Evolutionary conservation across 2,797 vertebrate species (phyloP).

Genomic region (Sibirionetta formosa): DNA sequence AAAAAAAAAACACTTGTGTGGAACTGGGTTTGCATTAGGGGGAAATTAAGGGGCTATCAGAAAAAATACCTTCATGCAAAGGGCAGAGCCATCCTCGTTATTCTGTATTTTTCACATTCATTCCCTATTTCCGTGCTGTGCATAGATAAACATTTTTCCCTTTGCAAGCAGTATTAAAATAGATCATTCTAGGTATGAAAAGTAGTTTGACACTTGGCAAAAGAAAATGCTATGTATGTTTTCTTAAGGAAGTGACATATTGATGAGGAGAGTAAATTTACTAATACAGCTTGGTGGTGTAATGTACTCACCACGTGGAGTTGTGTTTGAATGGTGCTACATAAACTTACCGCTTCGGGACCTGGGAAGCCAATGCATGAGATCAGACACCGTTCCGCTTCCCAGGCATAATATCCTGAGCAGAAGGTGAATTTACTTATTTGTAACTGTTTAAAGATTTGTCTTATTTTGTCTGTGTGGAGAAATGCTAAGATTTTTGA

Average conservation of each 20-base stretch:
- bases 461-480: not conserved
- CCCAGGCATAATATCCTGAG: not conserved
- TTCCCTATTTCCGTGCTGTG: not conserved
- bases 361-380: not conserved
- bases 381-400: not conserved
- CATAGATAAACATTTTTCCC: not conserved
- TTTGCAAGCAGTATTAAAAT: not conserved
- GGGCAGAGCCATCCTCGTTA: not conserved
- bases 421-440: not conserved
- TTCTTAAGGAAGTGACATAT: not conserved
- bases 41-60: not conserved
- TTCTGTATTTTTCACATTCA: not conserved
- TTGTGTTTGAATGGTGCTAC: not conserved
- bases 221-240: not conserved
- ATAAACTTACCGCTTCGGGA: not conserved
- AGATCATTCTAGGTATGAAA: not conserved
- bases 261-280: not conserved
- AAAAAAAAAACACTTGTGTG: not conserved
- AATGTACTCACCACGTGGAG: not conserved
- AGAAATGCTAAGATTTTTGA: not conserved
- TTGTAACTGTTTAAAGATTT: not conserved
- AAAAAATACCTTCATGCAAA: not conserved
- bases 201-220: conserved; percentile 13
- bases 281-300: not conserved
- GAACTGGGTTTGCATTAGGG: conserved; percentile 24